Evolutionary conservation across 2,113 vertebrate genomes (phyloP).

Genomic region (Myotis brandtii): DNA sequence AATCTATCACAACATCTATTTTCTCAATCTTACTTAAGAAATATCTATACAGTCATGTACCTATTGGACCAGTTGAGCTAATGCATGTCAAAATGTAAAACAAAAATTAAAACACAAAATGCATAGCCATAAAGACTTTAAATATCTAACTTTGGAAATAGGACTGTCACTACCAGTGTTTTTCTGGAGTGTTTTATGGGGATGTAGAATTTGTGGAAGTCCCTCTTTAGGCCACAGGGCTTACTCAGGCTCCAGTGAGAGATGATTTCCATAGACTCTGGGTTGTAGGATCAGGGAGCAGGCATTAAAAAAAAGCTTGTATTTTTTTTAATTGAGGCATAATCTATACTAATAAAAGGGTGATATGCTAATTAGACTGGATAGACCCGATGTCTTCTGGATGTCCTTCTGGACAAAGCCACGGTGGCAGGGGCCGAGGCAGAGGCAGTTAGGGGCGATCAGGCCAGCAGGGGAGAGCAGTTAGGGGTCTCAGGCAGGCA

Average conservation of each 20-base stretch:
- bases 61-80: neutral
- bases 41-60: neutral
- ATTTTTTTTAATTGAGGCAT: neutral
- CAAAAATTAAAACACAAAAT: neutral
- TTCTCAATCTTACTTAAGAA: neutral
- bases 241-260: neutral
- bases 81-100: constrained; percentile 7
- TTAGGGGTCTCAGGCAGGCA: too few species aligned
- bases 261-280: neutral
- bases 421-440: too few species aligned
- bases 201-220: neutral
- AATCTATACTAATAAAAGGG: too few species aligned
- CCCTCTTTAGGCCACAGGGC: neutral
- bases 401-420: too few species aligned
- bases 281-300: neutral
- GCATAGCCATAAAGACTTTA: neutral
- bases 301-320: neutral
- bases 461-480: too few species aligned
- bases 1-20: neutral
- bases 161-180: neutral
- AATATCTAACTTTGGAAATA: neutral
- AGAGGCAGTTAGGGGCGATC: too few species aligned
- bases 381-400: too few species aligned
- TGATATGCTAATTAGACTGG: too few species aligned
- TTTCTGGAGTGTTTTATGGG: neutral